A percentile compares a stretch with the other conserved stretches of the same genome.
Conservation (phyloP, 2,797 vertebrate genomes). For the Huso huso region DNA sequence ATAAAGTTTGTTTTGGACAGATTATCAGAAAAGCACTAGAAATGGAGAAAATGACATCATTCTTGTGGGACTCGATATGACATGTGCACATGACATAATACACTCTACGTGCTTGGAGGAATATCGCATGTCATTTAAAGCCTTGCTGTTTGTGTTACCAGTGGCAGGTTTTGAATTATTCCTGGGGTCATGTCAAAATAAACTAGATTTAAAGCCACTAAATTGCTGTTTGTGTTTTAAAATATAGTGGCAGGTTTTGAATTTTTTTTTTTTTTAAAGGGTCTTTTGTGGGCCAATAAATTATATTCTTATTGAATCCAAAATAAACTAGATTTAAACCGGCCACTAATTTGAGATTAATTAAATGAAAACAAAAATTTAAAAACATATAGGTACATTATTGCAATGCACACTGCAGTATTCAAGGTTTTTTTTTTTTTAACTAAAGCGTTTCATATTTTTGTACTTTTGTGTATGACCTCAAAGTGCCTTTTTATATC, state of each 20-base stretch:
- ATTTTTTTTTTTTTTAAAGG: too few relatives aligned
- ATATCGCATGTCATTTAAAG: neutral
- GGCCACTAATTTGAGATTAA: too few relatives aligned
- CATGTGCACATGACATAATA: neutral
- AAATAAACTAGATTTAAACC: neutral
- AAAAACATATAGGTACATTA: too few relatives aligned
- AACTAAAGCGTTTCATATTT: slow-evolving; percentile 2
- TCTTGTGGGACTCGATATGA: neutral
- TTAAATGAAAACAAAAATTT: too few relatives aligned
- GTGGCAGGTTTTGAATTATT: slow-evolving; percentile 2
- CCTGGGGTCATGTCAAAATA: neutral
- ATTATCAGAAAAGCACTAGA: neutral
- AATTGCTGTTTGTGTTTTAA: too few relatives aligned
- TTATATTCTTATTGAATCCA: too few relatives aligned
- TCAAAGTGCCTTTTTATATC: too few relatives aligned
- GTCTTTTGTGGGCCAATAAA: too few relatives aligned
- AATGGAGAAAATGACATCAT: slow-evolving; percentile 6
- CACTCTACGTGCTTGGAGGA: neutral
- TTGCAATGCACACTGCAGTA: too few relatives aligned
- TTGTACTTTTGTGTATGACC: neutral
- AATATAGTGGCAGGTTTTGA: too few relatives aligned
- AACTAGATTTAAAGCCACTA: neutral
- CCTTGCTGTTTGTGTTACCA: neutral
- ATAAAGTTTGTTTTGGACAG: slow-evolving; percentile 9
- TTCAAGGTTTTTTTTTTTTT: neutral